Evolutionary conservation across 2,888 invertebrate genomes (phyloP), one percentile per base, ranked within the genome.

Genomic region (Amblyteles armatorius): DNA sequence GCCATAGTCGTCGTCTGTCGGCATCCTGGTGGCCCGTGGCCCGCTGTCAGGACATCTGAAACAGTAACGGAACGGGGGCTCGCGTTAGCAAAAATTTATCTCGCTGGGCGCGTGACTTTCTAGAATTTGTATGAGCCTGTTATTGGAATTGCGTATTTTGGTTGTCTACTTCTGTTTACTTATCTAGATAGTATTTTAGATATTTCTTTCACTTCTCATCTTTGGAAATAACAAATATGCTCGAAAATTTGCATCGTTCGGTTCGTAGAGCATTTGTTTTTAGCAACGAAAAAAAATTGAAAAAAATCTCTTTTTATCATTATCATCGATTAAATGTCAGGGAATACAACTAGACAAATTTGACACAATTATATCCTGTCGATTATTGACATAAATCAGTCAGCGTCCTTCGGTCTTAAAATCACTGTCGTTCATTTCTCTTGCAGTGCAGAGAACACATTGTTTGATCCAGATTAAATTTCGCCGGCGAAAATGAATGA

Each of bases 41-140:
- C 95, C 95, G 94, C 94, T 95, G 95, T 96, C 95, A 96, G 95
- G 95, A 95, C 95, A 95, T 95, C 95, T 96, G 94, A 0, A 94
- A 95, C 71, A 84, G 85, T 74, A 79, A 52, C 5, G 57, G 3
- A 65, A 16, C 6, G 22, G n/a, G 52, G 6, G 16, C n/a, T n/a
- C n/a, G n/a, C n/a, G 5, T 52, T 52, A 52, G 6, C 4, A 19
- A 52, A 7, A 4, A 4, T 16, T 52, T 52, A 4, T 52, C 1
- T n/a, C 52, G 40, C 52, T n/a, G 0, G 16, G n/a, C 1, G 1
- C 7, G 52, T 16, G 40, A 40, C 2, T 40, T 40, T 40, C 9
- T 9, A 40, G 9, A 40, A 40, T 40, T 11, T 3, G 0, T 11
- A 11, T 11, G 40, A 2, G 40, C 2, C 3, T 40, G 9, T 11